Conservation (phyloP, 2,888 invertebrate genomes). For the Netelia virgata region DNA sequence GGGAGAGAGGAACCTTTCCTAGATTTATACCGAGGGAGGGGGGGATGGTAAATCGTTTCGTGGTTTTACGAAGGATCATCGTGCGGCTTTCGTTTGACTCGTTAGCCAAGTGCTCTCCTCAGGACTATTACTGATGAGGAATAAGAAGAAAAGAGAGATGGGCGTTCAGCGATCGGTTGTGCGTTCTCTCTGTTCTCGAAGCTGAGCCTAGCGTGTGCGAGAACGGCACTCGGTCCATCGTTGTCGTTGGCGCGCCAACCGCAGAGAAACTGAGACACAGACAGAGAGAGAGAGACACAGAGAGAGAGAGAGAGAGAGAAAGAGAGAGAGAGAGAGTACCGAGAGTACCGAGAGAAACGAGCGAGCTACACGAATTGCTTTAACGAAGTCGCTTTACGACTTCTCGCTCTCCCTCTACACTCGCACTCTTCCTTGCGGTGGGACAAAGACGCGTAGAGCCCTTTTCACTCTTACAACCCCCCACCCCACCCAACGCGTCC, state of each 20-base stretch:
- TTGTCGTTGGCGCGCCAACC: slow-evolving; percentile 41
- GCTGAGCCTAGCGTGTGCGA: background rate
- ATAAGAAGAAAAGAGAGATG: slow-evolving; percentile 23
- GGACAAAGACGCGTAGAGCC: slow-evolving; percentile 22
- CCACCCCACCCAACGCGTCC: background rate
- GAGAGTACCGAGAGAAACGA: slow-evolving; percentile 58
- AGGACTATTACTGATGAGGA: slow-evolving; percentile 34
- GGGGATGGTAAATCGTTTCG: slow-evolving; percentile 1
- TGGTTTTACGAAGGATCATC: slow-evolving; percentile 29
- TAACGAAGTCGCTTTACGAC: slow-evolving; percentile 71
- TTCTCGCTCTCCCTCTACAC: slow-evolving; percentile 61
- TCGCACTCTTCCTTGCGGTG: slow-evolving; percentile 46
- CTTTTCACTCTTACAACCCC: slow-evolving; percentile 39
- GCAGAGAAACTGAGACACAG: slow-evolving; percentile 38
- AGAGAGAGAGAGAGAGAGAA: slow-evolving; percentile 38
- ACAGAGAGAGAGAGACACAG: slow-evolving; percentile 30
- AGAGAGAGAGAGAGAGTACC: slow-evolving; percentile 34
- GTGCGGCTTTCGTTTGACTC: slow-evolving; percentile 60
- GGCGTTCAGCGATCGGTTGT: slow-evolving; percentile 9
- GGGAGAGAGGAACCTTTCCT: background rate
- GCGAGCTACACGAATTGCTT: slow-evolving; percentile 65
- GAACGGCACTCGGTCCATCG: slow-evolving; percentile 5
- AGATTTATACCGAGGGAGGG: background rate
- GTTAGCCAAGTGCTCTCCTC: slow-evolving; percentile 29
- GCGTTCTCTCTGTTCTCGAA: slow-evolving; percentile 19